Base-by-base conservation (phyloP, 1,140 invertebrate species). In the Sycobia sp. region DNA sequence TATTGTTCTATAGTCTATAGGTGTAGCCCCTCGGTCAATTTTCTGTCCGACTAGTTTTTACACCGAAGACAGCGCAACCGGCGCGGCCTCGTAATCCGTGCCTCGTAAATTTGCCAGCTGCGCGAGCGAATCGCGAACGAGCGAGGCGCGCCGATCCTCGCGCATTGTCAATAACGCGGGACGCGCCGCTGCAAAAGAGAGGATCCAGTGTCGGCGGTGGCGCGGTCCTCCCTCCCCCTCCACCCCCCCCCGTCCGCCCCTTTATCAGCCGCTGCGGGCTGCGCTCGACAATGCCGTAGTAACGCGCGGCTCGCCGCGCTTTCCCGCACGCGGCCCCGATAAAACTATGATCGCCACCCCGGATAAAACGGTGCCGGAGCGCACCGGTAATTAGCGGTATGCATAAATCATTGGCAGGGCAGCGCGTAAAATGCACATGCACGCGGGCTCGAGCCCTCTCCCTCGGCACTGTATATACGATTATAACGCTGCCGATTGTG, bases 381-480 rank as follows among this genome's bases (percentile, higher is more conserved):
- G 72, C 69, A 74, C 69, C 76, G 73, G 78, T 81, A 80, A 81
- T 81, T 81, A 81, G 78, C 71, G 77, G 77, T 79, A 74, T 76
- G 76, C 78, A 79, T 79, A 79, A 81, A 81, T 80, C 79, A 81
- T 80, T 74, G 76, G 69, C 70, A 76, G 74, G 71, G 73, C 73
- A 73, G 73, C 73, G 71, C 73, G 72, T 78, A 78, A 78, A 78
- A 58, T 74, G 76, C 76, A 69, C 66, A 72, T 71, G 69, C 68
- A 69, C 71, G 71, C 67, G 74, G 4, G 3, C 23, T 27, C 27
- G 4, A 2, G 27, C 4, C 16, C 47, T 8, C 2, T 32, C 22
- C 16, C 47, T 5, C 23, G 58, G 49, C 62, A 47, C 5, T 11
- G 14, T n/a, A 14, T 50, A 11, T 11, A 50, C 16, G 27, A 50